Evolutionary conservation across 2,113 vertebrate genomes (phyloP), one percentile per base, ranked within the genome.

Genomic region (Pachycephala philippinensis): DNA sequence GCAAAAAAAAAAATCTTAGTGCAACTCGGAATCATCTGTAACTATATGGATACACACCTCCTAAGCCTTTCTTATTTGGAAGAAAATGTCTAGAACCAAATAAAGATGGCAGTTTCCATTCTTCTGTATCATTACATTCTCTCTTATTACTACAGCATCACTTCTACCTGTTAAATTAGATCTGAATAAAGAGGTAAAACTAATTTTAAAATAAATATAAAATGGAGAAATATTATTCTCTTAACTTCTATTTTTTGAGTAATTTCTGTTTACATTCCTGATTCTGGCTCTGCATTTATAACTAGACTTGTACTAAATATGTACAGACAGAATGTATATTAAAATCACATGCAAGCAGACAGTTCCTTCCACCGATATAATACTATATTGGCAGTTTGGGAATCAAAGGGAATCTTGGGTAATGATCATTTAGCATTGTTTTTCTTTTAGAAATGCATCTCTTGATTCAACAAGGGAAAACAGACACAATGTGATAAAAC

Each of bases 401-500:
- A 92, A 88, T 70, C 1, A 3, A 65, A 77, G 7, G 21, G 23
- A 68, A 56, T 11, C 54, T 40, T 74, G 23, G 64, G 53, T 60
- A 87, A 93, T 87, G 54, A 91, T 52, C 50, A 87, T 54, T 79
- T 84, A 93, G 52, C 7, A 0, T 52, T 68, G 59, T 31, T 84
- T 87, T 91, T 79, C 6, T 13, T 78, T 77, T 37, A 72, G 61
- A 89, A 95, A 93, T 14, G 7, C 14, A 72, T 57, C 42, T 87
- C 27, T 72, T 75, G 49, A 91, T 87, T 81, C 65, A 93, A 59
- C 3, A 18, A 87, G 39, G 59, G 59, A 74, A 84, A 93, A 7
- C 18, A 83, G 74, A 76, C 71, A 90, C 84, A 92, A 90, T 61
- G 56, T 72, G 81, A 94, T 93, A 84, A 90, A 92, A 66, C 77